Evolutionary conservation across 1,140 invertebrate genomes (phyloP), one percentile per base, ranked within the genome.

Genomic region (Aleiodes sp.): DNA sequence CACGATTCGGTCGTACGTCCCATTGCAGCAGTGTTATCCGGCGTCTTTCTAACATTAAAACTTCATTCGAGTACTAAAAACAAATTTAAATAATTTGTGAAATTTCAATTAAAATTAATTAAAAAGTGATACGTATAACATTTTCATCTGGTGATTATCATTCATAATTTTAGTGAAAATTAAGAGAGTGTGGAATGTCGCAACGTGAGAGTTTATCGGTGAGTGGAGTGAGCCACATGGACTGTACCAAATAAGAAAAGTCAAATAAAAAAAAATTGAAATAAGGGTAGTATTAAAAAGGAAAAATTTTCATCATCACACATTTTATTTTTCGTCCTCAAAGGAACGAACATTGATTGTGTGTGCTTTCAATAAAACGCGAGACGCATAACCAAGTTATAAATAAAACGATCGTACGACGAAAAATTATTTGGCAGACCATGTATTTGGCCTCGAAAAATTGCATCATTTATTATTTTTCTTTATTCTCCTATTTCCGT

Each of bases 171-270:
- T 24, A 12, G 46, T 4, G 21, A 24, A 52, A 24, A 52, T 26
- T 52, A 52, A 16, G 46, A 2, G 7, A 16, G 39, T 43, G 46
- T 52, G 46, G 46, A 52, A 52, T 52, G 46, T 52, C 46, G 46
- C 46, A 52, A 52, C 46, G 46, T 52, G 46, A 52, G 46, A 24
- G 46, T 24, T 24, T 52, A 24, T 21, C 46, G 46, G 46, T 52
- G 46, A 52, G 46, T 52, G 39, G 39, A 12, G 39, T 43, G 12
- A 9, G 3, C 46, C 46, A 52, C 46, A 52, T 52, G 46, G 46
- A 52, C 46, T 52, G 21, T 52, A 24, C 46, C 46, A 52, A 7
- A 52, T 52, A 16, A 19, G 19, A 1, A 26, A 4, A 52, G 6
- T n/a, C n/a, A n/a, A n/a, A n/a, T n/a, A n/a, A n/a, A n/a, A n/a